Percentiles rank a stretch among this genome's conserved stretches.
Evolutionary conservation across 2,797 vertebrate species (phyloP).

Genomic region (Smutsia temminckii): DNA sequence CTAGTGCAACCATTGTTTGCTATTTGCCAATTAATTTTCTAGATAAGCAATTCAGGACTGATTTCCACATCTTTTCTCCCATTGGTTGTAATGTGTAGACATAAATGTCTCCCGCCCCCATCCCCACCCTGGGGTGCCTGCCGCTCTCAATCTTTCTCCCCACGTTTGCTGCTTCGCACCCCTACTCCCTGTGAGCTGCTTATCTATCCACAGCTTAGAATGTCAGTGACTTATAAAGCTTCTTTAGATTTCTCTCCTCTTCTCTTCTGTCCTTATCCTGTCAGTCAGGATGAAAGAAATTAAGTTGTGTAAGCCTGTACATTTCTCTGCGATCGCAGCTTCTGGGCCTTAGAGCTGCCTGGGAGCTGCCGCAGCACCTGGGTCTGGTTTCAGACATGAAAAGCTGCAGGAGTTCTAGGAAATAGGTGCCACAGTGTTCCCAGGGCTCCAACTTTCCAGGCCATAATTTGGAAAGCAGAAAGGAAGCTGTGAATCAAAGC

Average conservation of each 20-base stretch:
- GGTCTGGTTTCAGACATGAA: background rate
- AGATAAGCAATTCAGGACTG: background rate
- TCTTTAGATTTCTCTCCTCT: slow-evolving; percentile 45
- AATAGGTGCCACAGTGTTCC: background rate
- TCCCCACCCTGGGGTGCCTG: background rate
- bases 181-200: background rate
- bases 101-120: background rate
- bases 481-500: background rate
- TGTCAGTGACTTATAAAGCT: slow-evolving; percentile 52
- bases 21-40: slow-evolving; percentile 40
- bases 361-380: background rate
- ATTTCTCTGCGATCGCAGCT: slow-evolving; percentile 1
- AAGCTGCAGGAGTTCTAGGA: background rate
- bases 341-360: background rate
- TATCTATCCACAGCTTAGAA: slow-evolving; percentile 52
- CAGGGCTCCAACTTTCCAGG: background rate
- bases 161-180: background rate
- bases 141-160: background rate
- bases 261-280: slow-evolving; percentile 53
- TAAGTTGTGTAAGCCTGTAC: slow-evolving; percentile 26
- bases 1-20: background rate
- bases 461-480: background rate
- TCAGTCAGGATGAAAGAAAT: slow-evolving; percentile 73
- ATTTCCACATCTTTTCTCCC: background rate
- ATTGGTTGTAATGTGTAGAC: background rate